phyloP scores from a whole-genome alignment of 2,888 invertebrate genomes.

The Oithona nana region DNA sequence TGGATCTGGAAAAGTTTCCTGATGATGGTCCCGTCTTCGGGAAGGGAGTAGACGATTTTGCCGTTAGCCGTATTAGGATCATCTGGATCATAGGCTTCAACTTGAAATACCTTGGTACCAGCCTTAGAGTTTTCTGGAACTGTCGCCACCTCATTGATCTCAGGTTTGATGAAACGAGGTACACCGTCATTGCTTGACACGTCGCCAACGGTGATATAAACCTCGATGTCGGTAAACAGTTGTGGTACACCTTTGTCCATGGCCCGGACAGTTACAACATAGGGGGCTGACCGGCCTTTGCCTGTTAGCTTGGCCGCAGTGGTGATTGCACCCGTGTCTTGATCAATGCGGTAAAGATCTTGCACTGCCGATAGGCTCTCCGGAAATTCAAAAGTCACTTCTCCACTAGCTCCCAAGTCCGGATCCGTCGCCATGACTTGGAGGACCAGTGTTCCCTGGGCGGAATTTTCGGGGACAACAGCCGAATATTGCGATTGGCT shows the following conservation, averaged over 20 bases:
- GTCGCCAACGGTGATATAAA: conserved; percentile 56
- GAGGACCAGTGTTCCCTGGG: conserved; percentile 30
- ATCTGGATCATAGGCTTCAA: conserved; percentile 55
- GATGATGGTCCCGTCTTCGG: conserved; percentile 44
- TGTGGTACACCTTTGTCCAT: conserved; percentile 36
- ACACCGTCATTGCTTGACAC: conserved; percentile 62
- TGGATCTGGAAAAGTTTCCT: conserved; percentile 42
- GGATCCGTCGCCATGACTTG: conserved; percentile 46
- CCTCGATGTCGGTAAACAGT: conserved; percentile 38
- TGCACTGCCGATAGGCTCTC: conserved; percentile 36
- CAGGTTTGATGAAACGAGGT: conserved; percentile 49
- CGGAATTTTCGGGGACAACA: conserved; percentile 56
- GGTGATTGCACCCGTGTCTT: conserved; percentile 43
- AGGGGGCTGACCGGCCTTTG: conserved; percentile 42
- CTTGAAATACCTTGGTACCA: conserved; percentile 52
- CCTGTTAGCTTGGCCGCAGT: conserved; percentile 48
- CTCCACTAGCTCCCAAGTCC: conserved; percentile 38
- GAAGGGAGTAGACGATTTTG: conserved; percentile 46
- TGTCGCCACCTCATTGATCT: conserved; percentile 45
- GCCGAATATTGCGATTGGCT: conserved; percentile 38
- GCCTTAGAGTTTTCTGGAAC: conserved; percentile 53
- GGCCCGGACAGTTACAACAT: conserved; percentile 17
- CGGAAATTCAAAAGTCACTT: conserved; percentile 43
- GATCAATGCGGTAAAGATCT: conserved; percentile 46
- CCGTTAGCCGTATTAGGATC: conserved; percentile 55